Conservation (phyloP, 2,888 invertebrate genomes). For the Spilarctia lutea region DNA sequence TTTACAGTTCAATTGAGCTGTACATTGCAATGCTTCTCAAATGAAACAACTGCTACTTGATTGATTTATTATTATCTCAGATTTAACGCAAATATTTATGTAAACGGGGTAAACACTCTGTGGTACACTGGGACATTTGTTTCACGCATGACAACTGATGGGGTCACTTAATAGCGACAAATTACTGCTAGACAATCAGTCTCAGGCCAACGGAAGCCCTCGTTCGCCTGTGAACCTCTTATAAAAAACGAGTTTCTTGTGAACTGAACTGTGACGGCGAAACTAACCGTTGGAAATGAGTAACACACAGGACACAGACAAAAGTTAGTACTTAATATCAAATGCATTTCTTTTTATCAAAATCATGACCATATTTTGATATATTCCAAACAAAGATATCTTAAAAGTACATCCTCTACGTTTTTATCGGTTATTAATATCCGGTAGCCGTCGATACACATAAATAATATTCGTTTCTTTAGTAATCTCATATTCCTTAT, state of each 20-base stretch:
- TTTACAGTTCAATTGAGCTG: neutral
- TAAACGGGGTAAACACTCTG: neutral
- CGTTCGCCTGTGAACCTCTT: slow-evolving; percentile 50
- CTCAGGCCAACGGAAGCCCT: slow-evolving; percentile 65
- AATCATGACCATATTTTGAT: neutral
- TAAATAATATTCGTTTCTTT: neutral
- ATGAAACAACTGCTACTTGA: neutral
- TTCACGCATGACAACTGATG: slow-evolving; percentile 50
- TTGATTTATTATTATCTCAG: neutral
- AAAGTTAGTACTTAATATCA: neutral
- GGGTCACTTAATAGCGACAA: slow-evolving; percentile 59
- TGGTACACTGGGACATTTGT: slow-evolving; percentile 21
- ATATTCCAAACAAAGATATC: neutral
- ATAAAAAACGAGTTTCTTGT: slow-evolving; percentile 67
- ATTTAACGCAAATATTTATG: neutral
- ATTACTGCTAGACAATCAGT: slow-evolving; percentile 59
- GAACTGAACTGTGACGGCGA: slow-evolving; percentile 65
- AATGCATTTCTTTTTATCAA: neutral
- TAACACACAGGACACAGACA: neutral
- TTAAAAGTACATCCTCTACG: neutral
- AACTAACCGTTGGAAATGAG: slow-evolving; percentile 66
- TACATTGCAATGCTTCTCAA: neutral
- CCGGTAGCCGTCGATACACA: neutral
- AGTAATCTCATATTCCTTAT: neutral
- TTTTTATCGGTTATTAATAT: neutral